These are phyloP conservation scores for Erythrocercus mccallii DNA, from an alignment of 2,113 vertebrate genomes.

Conservation along the genomic window DNA sequence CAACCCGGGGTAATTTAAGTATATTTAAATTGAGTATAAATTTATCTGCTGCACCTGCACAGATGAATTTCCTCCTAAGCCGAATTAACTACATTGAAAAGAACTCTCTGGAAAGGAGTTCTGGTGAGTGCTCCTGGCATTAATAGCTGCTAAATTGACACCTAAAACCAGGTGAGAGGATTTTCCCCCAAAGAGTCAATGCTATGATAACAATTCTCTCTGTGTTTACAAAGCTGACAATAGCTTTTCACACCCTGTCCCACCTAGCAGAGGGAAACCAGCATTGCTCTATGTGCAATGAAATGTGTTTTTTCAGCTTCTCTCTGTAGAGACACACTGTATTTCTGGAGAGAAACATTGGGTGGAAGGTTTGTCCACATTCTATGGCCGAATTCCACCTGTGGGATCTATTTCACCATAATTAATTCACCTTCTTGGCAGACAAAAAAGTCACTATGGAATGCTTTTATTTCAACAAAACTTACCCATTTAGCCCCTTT, in stretches of 20 bases:
- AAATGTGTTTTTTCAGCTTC: not conserved
- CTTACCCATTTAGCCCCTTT: too few relatives aligned
- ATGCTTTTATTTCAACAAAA: too few relatives aligned
- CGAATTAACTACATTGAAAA: not conserved
- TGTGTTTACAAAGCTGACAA: not conserved
- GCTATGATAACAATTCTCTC: not conserved
- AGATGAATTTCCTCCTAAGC: not conserved
- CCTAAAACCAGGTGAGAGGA: not conserved
- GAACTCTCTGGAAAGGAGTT: not conserved
- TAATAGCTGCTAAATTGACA: not conserved
- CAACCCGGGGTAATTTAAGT: not conserved
- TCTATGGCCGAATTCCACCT: not conserved
- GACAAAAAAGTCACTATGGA: too few relatives aligned
- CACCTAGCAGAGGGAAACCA: not conserved
- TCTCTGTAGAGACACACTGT: accelerated
- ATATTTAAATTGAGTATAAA: not conserved
- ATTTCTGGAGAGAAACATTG: not conserved
- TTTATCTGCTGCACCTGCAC: not conserved
- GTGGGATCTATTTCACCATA: not conserved
- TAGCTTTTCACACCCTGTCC: not conserved
- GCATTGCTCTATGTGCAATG: accelerated
- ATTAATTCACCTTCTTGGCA: too few relatives aligned
- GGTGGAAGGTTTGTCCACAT: not conserved
- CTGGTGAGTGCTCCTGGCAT: not conserved
- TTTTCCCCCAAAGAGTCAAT: not conserved